Conservation (phyloP, 2,888 invertebrate genomes). For the Eurytoma californica region DNA sequence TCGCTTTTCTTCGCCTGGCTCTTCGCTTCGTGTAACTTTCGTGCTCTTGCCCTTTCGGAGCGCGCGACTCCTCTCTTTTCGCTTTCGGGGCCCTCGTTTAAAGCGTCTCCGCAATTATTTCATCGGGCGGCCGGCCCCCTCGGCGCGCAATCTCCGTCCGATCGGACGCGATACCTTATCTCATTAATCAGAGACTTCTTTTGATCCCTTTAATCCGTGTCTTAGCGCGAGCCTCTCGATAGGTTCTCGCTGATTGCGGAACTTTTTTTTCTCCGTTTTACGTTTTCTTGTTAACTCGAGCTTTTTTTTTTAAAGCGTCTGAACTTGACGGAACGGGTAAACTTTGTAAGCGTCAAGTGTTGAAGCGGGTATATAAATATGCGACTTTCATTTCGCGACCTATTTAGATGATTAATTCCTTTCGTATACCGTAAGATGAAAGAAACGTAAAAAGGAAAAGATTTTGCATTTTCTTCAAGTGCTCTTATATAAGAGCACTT, state of each 20-base stretch:
- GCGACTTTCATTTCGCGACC: too few relatives aligned
- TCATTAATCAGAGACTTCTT: conserved; percentile 55
- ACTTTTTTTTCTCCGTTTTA: conserved; percentile 28
- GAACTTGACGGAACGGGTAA: neutral
- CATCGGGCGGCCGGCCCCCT: conserved; percentile 8
- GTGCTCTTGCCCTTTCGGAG: conserved; percentile 27
- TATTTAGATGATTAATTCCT: too few relatives aligned
- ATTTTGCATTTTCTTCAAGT: too few relatives aligned
- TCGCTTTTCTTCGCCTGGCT: conserved; percentile 10
- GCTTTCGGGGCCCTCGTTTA: conserved; percentile 15
- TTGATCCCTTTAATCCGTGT: conserved; percentile 51
- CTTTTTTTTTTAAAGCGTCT: neutral
- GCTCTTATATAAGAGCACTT: too few relatives aligned
- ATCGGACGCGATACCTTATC: conserved; percentile 51
- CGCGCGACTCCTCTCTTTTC: conserved; percentile 23
- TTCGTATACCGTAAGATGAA: too few relatives aligned
- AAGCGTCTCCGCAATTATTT: conserved; percentile 43
- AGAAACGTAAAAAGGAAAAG: too few relatives aligned
- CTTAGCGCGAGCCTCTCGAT: conserved; percentile 29
- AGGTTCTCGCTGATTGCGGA: conserved; percentile 14
- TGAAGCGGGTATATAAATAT: too few relatives aligned
- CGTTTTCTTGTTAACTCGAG: neutral
- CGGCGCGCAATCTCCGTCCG: conserved; percentile 43
- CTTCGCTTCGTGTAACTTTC: conserved; percentile 27
- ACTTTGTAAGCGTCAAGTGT: neutral